A percentile compares a stretch with the other conserved stretches of the same genome.
These are phyloP conservation scores for Puma concolor DNA, from an alignment of 2,113 vertebrate species.

Conservation along the genomic window DNA sequence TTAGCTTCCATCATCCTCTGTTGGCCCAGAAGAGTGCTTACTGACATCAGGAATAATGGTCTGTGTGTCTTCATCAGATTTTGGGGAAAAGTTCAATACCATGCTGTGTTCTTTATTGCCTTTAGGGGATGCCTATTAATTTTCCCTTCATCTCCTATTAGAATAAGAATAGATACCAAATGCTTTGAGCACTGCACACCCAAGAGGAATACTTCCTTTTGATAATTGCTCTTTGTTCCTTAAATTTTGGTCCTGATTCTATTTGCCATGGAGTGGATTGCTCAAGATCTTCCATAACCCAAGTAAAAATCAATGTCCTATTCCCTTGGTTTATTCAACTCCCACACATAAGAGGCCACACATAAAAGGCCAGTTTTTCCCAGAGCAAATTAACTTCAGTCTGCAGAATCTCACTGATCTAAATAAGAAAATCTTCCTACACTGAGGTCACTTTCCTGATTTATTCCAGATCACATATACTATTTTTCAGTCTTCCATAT, in stretches of 20 bases:
- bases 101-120: background rate
- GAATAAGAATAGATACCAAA: background rate
- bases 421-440: background rate
- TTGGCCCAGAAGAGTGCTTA: background rate
- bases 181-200: background rate
- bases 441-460: rapidly evolving
- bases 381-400: background rate
- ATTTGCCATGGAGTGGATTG: background rate
- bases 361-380: background rate
- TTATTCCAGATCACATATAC: background rate
- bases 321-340: background rate
- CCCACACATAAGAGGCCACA: background rate
- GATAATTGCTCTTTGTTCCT: background rate
- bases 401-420: background rate
- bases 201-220: background rate
- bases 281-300: background rate
- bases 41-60: background rate
- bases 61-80: background rate
- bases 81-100: background rate
- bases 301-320: background rate
- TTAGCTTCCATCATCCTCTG: background rate
- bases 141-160: background rate
- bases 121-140: background rate
- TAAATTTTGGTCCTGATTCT: background rate
- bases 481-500: background rate